phyloP scores from a whole-genome alignment of 2,113 vertebrate genomes.

The Okapia johnstoni region DNA sequence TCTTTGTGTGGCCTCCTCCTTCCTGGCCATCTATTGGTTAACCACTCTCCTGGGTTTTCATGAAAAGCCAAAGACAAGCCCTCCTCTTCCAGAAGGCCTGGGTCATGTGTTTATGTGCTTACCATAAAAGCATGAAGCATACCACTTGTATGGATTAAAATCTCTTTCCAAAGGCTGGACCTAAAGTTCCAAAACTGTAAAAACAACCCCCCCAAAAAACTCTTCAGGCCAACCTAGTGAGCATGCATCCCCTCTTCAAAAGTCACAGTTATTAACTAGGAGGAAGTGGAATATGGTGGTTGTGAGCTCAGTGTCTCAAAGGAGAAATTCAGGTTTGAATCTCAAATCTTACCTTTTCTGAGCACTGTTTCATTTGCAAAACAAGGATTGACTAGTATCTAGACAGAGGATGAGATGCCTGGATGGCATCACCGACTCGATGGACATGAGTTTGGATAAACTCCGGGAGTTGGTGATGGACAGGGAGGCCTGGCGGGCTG shows the following conservation, averaged over 20 bases:
- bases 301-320: not conserved
- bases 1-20: not conserved
- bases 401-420: too few relatives aligned
- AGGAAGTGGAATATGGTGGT: not conserved
- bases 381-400: not conserved
- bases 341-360: not conserved
- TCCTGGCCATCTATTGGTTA: not conserved
- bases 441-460: too few relatives aligned
- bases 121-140: not conserved
- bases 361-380: not conserved
- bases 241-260: not conserved
- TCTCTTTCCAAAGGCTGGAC: not conserved
- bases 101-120: not conserved
- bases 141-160: not conserved
- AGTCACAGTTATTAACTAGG: not conserved
- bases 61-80: not conserved
- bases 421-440: too few relatives aligned
- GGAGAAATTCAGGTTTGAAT: not conserved
- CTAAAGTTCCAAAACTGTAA: not conserved
- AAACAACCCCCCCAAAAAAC: not conserved
- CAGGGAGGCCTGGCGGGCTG: too few relatives aligned
- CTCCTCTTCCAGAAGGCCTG: not conserved
- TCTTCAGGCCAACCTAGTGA: not conserved
- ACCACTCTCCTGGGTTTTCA: not conserved
- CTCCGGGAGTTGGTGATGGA: too few relatives aligned